These are phyloP conservation scores for Mellilla xanthometata DNA, from an alignment of 2,888 invertebrate genomes.

Conservation along the genomic window DNA sequence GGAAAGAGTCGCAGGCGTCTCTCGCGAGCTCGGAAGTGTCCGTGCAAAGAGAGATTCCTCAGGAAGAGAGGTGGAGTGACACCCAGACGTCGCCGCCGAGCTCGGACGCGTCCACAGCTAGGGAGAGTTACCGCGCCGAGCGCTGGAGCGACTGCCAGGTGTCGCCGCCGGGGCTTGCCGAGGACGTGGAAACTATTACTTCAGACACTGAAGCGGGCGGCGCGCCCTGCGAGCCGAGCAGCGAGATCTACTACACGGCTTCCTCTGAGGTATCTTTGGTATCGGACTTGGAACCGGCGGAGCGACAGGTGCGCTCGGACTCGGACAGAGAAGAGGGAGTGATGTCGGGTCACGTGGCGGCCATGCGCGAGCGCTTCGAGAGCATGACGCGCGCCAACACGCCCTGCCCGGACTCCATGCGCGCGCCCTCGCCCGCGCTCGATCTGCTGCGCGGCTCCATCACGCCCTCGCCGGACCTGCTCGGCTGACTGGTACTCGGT, in stretches of 20 bases:
- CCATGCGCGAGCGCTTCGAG: constrained; percentile 77
- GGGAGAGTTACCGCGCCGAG: constrained; percentile 17
- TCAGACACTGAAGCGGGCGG: constrained; percentile 44
- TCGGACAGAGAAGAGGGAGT: constrained; percentile 48
- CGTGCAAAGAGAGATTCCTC: constrained; percentile 40
- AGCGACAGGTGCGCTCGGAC: constrained; percentile 37
- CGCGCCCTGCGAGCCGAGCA: constrained; percentile 47
- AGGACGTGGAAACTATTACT: constrained; percentile 36
- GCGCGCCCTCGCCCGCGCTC: constrained; percentile 44
- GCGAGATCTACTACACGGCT: constrained; percentile 72
- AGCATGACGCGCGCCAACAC: constrained; percentile 74
- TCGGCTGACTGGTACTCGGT: constrained; percentile 42
- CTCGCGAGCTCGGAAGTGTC: constrained; percentile 48
- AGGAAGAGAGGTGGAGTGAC: constrained; percentile 44
- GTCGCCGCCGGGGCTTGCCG: constrained; percentile 43
- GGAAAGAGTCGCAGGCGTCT: constrained; percentile 33
- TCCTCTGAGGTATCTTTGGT: constrained; percentile 67
- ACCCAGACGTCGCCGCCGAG: constrained; percentile 24
- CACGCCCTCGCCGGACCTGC: constrained; percentile 64
- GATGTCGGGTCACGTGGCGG: constrained; percentile 76
- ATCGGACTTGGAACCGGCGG: constrained; percentile 57
- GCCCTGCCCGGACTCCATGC: constrained; percentile 59
- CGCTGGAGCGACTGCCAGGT: constrained; percentile 50
- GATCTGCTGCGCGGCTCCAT: constrained; percentile 54
- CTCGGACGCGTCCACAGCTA: constrained; percentile 16